Base-by-base conservation (phyloP, 2,797 vertebrate species). In the Thaleichthys pacificus region DNA sequence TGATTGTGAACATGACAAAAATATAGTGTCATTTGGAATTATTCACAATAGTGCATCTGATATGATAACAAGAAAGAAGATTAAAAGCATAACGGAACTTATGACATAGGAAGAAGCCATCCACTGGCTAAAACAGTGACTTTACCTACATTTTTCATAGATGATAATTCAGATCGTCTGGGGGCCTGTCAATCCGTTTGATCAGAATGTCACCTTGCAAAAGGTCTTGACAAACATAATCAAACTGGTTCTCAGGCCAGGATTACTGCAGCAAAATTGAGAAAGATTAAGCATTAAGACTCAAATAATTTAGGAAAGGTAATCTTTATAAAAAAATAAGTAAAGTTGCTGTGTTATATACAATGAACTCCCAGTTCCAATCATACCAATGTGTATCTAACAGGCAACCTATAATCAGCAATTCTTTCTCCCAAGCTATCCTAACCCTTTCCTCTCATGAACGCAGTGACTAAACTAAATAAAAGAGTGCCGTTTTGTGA, bases 381-480 rank as follows among this genome's bases (percentile, higher is more conserved):
- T 47, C 9, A 47, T 42, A 60, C 56, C 57, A 56, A n/a, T 69
- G 1, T 54, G 8, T 65, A 57, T 49, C 42, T 5, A 62, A 68
- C 8, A 66, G 57, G 57, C 22, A 47, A 32, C 66, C 69, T 69
- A 32, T 14, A 35, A 0, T 0, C 28, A 68, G 14, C 57, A 14
- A 14, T 58, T 8, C 24, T 62, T 62, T 21, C 32, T 19, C 3
- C 24, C 42, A 67, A 32, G 30, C 51, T 19, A 74, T 32, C 42
- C 64, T 28, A 32, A 75, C 61, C 42, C 70, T 82, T 72, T 67
- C 58, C 79, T 78, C 70, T 73, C 56, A 58, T 68, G 32, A 74
- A 80, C 66, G 84, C 73, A 67, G 76, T 83, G 83, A 88, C 79
- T 80, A 75, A 85, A 84, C 76, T 82, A 76, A 89, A 82, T 71